A percentile compares a stretch with the other conserved stretches of the same genome.
These are phyloP conservation scores for Coluber constrictor DNA, from an alignment of 2,797 vertebrate species.

Conservation along the genomic window DNA sequence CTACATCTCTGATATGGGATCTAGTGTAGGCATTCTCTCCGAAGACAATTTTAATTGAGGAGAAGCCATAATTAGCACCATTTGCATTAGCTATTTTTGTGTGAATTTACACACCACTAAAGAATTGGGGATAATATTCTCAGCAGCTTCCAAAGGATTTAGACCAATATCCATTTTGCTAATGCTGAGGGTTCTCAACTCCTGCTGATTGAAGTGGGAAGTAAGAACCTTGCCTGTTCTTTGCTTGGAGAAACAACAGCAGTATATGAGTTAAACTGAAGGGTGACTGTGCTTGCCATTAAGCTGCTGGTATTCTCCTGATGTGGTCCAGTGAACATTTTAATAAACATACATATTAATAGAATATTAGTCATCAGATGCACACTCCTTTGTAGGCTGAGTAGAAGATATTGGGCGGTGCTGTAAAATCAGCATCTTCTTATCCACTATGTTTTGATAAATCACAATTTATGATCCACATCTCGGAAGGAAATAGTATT, in stretches of 20 bases:
- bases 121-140: not conserved
- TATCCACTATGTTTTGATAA: not conserved
- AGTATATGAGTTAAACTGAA: constrained; percentile 15
- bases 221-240: constrained; percentile 24
- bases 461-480: not conserved
- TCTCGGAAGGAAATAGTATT: not conserved
- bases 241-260: constrained; percentile 3
- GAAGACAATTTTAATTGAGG: not conserved
- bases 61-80: not conserved
- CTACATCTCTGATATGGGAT: not conserved
- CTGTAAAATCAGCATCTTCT: not conserved
- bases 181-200: constrained; percentile 36
- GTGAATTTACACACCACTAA: not conserved
- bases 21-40: not conserved
- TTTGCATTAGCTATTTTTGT: not conserved
- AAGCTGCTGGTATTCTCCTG: not conserved
- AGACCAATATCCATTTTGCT: constrained; percentile 23
- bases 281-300: not conserved
- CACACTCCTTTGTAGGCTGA: not conserved
- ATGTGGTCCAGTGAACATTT: not conserved
- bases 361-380: not conserved
- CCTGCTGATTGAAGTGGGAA: constrained; percentile 53
- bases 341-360: not conserved
- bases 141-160: not conserved
- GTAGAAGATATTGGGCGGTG: not conserved